Conservation (phyloP, 2,113 vertebrate species). For the Oreochromis spilurus region DNA sequence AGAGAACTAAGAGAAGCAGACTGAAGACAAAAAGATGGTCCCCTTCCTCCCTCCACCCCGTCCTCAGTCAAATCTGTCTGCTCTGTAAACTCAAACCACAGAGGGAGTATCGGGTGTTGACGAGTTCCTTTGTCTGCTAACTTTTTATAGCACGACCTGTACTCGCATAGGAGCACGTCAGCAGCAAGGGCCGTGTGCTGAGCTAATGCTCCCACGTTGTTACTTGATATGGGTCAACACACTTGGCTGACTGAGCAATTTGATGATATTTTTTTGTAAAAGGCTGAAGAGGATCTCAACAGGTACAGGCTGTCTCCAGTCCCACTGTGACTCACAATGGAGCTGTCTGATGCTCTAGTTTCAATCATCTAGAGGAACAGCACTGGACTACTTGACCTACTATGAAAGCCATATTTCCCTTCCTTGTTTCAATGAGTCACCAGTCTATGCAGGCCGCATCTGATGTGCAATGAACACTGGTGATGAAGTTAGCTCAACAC, state of each 20-base stretch:
- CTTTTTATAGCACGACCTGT: slow-evolving; percentile 33
- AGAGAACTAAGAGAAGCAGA: background rate
- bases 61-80: slow-evolving; percentile 21
- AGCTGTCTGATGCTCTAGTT: background rate
- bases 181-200: slow-evolving; percentile 14
- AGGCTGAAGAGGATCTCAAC: background rate
- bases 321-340: background rate
- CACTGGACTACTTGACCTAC: background rate
- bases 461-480: background rate
- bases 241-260: slow-evolving; percentile 10
- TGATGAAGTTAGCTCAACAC: background rate
- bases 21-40: background rate
- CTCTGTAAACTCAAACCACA: slow-evolving; percentile 41
- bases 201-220: background rate
- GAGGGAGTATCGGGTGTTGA: slow-evolving; percentile 51
- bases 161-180: slow-evolving; percentile 28
- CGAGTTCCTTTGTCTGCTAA: slow-evolving; percentile 38
- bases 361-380: background rate
- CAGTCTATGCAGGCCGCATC: background rate
- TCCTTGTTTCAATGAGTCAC: background rate
- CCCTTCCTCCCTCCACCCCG: background rate
- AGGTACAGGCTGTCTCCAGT: background rate
- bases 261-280: background rate
- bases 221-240: slow-evolving; percentile 47
- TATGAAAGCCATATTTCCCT: background rate